A percentile compares a stretch with the other conserved stretches of the same genome.
phyloP scores from a whole-genome alignment of 1,140 invertebrate genomes.

The Pissodes strobi region DNA sequence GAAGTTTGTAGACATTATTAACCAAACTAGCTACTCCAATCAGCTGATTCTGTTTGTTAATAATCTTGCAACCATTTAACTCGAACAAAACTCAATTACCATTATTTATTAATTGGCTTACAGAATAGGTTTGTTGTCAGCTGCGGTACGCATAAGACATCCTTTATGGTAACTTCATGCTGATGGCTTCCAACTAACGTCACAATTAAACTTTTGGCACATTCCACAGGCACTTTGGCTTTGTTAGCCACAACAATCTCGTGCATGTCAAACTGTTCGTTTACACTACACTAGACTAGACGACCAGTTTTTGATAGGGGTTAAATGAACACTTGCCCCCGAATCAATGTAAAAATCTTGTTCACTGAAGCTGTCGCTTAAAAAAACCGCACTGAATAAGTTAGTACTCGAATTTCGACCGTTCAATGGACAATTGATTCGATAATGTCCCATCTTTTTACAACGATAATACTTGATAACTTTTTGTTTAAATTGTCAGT shows the following conservation, averaged over 20 bases:
- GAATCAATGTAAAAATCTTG: constrained; percentile 46
- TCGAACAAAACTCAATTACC: too few relatives aligned
- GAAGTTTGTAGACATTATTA: too few relatives aligned
- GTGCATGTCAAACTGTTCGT: neutral
- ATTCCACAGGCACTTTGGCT: neutral
- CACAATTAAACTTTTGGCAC: constrained; percentile 4
- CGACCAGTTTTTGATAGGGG: constrained; percentile 34
- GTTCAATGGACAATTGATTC: constrained; percentile 10
- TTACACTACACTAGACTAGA: neutral
- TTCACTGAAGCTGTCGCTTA: constrained; percentile 32
- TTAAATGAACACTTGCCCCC: constrained; percentile 44
- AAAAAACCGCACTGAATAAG: constrained; percentile 23
- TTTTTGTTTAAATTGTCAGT: neutral
- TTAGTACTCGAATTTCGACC: neutral
- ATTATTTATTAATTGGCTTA: constrained; percentile 9
- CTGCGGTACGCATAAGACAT: too few relatives aligned
- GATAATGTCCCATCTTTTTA: constrained; percentile 30
- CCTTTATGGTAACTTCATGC: neutral
- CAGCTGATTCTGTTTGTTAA: too few relatives aligned
- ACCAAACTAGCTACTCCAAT: too few relatives aligned
- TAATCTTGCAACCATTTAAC: constrained; percentile 28
- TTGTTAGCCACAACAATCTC: constrained; percentile 28
- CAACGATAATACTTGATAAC: constrained; percentile 19
- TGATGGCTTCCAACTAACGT: neutral
- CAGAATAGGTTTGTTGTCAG: constrained; percentile 20